Evolutionary conservation across 2,113 vertebrate species (phyloP).

Genomic region (Phrynocephalus versicolor): DNA sequence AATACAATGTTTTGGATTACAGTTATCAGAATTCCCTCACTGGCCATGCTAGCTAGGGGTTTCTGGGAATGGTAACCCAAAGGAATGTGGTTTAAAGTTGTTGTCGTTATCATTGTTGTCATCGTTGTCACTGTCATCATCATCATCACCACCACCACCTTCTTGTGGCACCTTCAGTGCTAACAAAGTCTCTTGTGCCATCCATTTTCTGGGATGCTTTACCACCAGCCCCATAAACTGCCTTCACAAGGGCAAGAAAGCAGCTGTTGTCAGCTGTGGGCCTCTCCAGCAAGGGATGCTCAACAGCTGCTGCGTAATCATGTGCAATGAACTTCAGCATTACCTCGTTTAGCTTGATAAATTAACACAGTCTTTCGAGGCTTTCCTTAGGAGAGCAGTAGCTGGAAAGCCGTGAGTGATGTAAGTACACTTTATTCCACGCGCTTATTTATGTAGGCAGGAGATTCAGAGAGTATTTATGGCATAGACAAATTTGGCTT

Average conservation of each 20-base stretch:
- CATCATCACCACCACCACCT: too few relatives aligned
- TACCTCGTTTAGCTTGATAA: conserved; percentile 28
- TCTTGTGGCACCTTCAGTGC: too few relatives aligned
- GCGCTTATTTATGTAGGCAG: conserved; percentile 6
- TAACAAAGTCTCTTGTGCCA: too few relatives aligned
- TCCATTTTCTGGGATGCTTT: too few relatives aligned
- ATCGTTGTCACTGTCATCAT: too few relatives aligned
- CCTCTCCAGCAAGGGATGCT: background rate
- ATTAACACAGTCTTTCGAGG: conserved; percentile 15
- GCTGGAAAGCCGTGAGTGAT: background rate
- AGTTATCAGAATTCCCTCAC: too few relatives aligned
- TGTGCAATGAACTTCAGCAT: background rate
- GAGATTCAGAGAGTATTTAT: background rate
- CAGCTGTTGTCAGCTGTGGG: background rate
- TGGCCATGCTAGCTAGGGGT: background rate
- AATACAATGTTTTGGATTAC: too few relatives aligned
- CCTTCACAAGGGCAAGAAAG: background rate
- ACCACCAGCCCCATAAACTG: background rate
- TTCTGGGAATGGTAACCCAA: background rate
- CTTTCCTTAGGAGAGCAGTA: conserved; percentile 10
- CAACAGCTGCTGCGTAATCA: background rate
- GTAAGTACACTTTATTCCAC: conserved; percentile 27
- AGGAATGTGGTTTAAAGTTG: background rate
- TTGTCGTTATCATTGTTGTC: too few relatives aligned
- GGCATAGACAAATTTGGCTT: conserved; percentile 7